These are phyloP conservation scores for Setophaga coronata DNA, from an alignment of 2,113 vertebrate species.

Conservation along the genomic window DNA sequence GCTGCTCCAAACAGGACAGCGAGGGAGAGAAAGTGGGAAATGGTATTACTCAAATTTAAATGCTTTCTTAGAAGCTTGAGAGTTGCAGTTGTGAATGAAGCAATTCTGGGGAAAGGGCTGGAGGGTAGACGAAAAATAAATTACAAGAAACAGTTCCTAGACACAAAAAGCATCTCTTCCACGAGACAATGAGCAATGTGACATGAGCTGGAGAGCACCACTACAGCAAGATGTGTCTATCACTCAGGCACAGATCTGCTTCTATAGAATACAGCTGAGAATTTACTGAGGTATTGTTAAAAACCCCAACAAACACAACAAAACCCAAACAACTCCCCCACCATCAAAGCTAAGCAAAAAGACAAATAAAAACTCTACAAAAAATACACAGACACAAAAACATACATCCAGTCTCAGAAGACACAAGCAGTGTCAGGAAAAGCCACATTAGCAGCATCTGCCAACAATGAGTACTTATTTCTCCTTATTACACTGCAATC, in stretches of 20 bases:
- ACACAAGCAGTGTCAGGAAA: neutral
- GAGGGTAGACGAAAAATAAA: neutral
- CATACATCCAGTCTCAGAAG: neutral
- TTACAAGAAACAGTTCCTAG: neutral
- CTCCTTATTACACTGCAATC: neutral
- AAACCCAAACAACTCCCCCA: neutral
- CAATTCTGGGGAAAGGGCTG: neutral
- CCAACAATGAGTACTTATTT: neutral
- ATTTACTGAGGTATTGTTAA: neutral
- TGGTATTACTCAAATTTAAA: neutral
- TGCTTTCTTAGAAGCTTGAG: conserved; percentile 25
- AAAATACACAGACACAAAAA: neutral
- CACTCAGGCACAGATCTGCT: neutral
- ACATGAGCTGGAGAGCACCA: neutral
- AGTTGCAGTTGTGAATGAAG: conserved; percentile 30
- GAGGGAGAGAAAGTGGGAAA: conserved; percentile 41
- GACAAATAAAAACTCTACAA: neutral
- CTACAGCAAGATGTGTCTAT: neutral
- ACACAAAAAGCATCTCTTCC: neutral
- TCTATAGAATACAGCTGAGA: neutral
- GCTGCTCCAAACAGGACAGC: conserved; percentile 30
- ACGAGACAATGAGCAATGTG: neutral
- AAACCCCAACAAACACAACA: accelerated
- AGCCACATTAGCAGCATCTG: neutral
- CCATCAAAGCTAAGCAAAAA: neutral